Evolutionary conservation across 2,113 vertebrate genomes (phyloP).

Genomic region (Ochotona princeps): DNA sequence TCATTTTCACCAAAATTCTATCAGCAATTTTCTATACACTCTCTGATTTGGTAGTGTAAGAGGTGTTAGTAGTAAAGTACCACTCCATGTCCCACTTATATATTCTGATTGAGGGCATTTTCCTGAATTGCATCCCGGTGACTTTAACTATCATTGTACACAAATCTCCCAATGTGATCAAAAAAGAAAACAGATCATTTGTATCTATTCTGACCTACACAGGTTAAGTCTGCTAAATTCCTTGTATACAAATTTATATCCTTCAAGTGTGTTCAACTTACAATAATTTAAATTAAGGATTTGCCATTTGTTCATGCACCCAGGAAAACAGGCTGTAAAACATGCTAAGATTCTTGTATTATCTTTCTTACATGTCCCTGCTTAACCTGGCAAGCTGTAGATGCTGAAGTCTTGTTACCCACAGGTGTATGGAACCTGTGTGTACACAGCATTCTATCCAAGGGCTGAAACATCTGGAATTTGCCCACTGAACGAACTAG

Average conservation of each 20-base stretch:
- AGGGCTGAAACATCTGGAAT: background rate
- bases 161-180: background rate
- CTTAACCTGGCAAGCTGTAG: background rate
- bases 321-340: background rate
- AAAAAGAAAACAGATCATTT: background rate
- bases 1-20: background rate
- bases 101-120: background rate
- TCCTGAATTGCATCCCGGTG: background rate
- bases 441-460: background rate
- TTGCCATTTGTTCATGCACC: background rate
- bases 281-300: background rate
- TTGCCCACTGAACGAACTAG: background rate
- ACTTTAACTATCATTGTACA: background rate
- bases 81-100: background rate
- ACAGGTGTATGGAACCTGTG: background rate
- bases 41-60: background rate
- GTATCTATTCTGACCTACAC: background rate
- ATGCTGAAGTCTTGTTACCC: background rate
- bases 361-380: background rate
- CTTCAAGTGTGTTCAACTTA: background rate
- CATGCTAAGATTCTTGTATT: background rate
- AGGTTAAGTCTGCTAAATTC: background rate
- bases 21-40: background rate
- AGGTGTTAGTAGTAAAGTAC: background rate
- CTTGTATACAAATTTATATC: background rate